Percentiles rank a stretch among this genome's conserved stretches.
phyloP scores from a whole-genome alignment of 2,797 vertebrate species.

The Cuniculus paca region DNA sequence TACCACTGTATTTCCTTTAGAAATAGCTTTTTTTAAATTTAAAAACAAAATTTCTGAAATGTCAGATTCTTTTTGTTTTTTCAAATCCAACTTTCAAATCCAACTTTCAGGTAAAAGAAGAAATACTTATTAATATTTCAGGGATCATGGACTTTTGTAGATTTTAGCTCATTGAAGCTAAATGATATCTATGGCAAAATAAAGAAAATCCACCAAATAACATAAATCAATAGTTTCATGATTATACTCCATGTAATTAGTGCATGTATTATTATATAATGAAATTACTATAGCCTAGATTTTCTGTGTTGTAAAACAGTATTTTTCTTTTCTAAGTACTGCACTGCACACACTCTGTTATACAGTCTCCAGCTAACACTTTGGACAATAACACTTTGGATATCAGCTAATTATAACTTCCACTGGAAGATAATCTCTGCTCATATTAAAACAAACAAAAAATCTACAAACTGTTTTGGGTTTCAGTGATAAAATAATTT shows the following conservation, averaged over 20 bases:
- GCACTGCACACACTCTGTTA: no score
- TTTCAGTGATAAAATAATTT: neutral
- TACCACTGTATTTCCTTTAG: neutral
- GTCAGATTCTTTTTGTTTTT: neutral
- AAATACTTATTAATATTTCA: neutral
- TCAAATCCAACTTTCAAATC: neutral
- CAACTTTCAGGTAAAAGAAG: neutral
- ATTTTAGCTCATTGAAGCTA: neutral
- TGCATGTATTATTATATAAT: neutral
- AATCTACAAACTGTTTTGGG: neutral
- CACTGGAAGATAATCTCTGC: neutral
- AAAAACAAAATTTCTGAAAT: neutral
- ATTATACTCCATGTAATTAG: neutral
- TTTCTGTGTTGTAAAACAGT: neutral
- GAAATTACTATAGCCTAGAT: neutral
- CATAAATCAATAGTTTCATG: neutral
- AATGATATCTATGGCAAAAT: neutral
- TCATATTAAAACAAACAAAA: neutral
- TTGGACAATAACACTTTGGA: neutral
- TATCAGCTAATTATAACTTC: neutral
- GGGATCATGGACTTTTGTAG: neutral
- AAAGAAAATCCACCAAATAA: neutral
- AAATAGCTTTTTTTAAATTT: neutral
- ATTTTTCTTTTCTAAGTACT: neutral
- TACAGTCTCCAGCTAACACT: neutral